Evolutionary conservation across 1,140 invertebrate genomes (phyloP), one percentile per base, ranked within the genome.

Genomic region (Drosophila malerkotliana): DNA sequence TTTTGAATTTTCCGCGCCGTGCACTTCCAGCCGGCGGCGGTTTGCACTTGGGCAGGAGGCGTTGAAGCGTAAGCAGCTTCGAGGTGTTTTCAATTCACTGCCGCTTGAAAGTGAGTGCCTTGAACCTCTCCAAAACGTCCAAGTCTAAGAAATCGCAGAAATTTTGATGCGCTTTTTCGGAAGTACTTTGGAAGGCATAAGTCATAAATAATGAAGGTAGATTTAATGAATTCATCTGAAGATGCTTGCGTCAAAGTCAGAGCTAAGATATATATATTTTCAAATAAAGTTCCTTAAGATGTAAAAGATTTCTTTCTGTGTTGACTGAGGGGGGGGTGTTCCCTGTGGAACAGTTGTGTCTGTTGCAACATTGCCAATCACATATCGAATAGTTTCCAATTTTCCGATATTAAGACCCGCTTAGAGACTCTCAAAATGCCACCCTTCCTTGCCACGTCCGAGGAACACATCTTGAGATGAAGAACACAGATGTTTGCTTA

Each of bases 41-140:
- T 78, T 66, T 71, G 68, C 73, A 67, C 69, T 79, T 58, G 44
- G 52, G 30, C 56, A 47, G 21, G 37, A 85, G 73, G 82, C 77
- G 82, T 85, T 56, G 67, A 45, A 64, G 68, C 78, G 51, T 68
- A 81, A 87, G 72, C 81, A 85, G 64, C 55, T 84, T 69, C 55
- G 44, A 77, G 77, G 53, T 73, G 73, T 84, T 83, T 84, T 77
- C 56, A 69, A 68, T 59, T 41, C 71, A 48, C 32, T 39, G 64
- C 51, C n/a, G 24, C 51, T 18, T 24, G 18, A 9, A 21, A 69
- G 64, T 45, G 39, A 57, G 64, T 45, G 48, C 66, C 69, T 56
- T 48, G 9, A 18, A 21, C 44, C 44, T 21, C 15, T 44, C 10
- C 14, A 15, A 9, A 18, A 7, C 41, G 4, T 0, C 44, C 18